These are phyloP conservation scores for Agapostemon virescens DNA, from an alignment of 2,888 invertebrate genomes.

Conservation along the genomic window DNA sequence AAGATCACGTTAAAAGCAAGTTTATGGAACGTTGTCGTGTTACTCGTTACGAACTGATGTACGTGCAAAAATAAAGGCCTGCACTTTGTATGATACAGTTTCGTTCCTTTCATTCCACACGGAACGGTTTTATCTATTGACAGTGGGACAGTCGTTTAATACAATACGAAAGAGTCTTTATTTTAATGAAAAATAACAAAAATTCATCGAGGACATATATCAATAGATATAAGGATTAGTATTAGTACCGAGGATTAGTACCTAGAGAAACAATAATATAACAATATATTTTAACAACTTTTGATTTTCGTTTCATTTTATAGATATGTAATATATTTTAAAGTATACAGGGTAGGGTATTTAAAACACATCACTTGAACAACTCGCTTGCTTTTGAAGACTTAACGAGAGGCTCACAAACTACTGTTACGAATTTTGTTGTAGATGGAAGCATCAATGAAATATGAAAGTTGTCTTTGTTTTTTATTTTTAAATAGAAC, in stretches of 20 bases:
- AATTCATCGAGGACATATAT: not conserved
- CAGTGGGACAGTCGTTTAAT: not conserved
- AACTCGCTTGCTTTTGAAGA: no score
- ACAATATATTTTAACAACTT: not conserved
- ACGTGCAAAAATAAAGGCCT: conserved; percentile 64
- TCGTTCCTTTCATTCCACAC: not conserved
- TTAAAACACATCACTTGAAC: no score
- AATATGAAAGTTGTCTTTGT: no score
- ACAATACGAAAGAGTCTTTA: not conserved
- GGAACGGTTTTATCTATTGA: not conserved
- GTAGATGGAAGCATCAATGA: no score
- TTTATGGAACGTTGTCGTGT: conserved; percentile 54
- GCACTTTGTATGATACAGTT: conserved; percentile 61
- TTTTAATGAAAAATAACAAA: not conserved
- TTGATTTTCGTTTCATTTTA: not conserved
- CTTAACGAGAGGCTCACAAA: no score
- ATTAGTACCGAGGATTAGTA: not conserved
- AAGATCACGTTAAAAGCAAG: conserved; percentile 30
- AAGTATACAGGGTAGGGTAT: no score
- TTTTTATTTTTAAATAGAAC: no score
- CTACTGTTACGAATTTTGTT: no score
- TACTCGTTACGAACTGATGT: conserved; percentile 57
- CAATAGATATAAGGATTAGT: not conserved
- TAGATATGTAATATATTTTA: no score
- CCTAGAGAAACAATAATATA: not conserved